Conservation (phyloP, 2,888 invertebrate species). For the Lucinisca nassula region DNA sequence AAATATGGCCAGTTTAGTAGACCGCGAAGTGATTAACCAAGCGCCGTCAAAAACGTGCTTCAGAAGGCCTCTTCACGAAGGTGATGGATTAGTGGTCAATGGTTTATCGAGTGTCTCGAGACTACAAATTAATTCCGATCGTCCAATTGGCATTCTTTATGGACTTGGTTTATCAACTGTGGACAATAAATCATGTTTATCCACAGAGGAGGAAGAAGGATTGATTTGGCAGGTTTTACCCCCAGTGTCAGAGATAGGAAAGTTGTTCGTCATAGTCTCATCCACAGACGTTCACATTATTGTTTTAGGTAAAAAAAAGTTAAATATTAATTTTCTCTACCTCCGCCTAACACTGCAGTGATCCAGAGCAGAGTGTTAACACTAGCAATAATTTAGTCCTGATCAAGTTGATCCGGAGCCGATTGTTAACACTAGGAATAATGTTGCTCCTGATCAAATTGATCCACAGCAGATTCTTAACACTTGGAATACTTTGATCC, state of each 20-base stretch:
- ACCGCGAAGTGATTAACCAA: not conserved
- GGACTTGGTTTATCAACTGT: not conserved
- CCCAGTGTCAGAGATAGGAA: not conserved
- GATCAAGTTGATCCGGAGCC: too few species aligned
- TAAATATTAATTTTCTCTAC: too few species aligned
- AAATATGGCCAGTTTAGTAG: not conserved
- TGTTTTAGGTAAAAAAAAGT: conserved; percentile 45
- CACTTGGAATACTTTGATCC: too few species aligned
- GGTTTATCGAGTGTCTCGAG: not conserved
- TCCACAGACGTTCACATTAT: conserved; percentile 3
- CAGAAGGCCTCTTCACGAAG: not conserved
- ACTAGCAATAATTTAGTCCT: too few species aligned
- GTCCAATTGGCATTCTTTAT: conserved; percentile 25
- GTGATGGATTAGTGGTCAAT: not conserved
- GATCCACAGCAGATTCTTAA: too few species aligned
- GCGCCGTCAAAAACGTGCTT: not conserved
- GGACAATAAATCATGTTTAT: not conserved
- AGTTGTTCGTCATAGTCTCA: conserved; percentile 19
- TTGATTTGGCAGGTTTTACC: conserved; percentile 4
- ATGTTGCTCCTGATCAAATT: too few species aligned
- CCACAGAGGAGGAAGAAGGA: not conserved
- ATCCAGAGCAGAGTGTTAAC: too few species aligned
- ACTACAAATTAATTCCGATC: conserved; percentile 31
- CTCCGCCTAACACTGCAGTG: too few species aligned
- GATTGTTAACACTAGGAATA: too few species aligned